Percentiles rank a stretch among this genome's conserved stretches.
These are phyloP conservation scores for Drosophila birchii DNA, from an alignment of 2,888 invertebrate genomes.

Conservation along the genomic window DNA sequence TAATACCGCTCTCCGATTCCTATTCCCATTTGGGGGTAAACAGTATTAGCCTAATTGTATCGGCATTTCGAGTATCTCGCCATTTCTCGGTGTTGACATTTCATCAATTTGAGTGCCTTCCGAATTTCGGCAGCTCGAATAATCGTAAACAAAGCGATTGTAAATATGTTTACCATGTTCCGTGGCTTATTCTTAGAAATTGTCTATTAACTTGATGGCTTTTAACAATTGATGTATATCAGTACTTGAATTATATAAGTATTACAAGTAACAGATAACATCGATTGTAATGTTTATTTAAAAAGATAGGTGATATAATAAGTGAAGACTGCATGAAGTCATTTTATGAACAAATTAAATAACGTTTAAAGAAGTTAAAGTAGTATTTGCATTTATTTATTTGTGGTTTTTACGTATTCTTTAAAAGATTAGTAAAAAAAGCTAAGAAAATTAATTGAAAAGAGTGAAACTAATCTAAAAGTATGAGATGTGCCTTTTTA, in stretches of 20 bases:
- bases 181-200: background rate
- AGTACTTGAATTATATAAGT: background rate
- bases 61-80: slow-evolving; percentile 23
- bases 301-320: too few relatives aligned
- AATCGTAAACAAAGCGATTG: slow-evolving; percentile 26
- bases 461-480: background rate
- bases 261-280: background rate
- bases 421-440: background rate
- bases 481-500: background rate
- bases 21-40: slow-evolving; percentile 24
- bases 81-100: slow-evolving; percentile 37
- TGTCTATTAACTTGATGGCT: slow-evolving; percentile 1
- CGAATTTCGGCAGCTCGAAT: slow-evolving; percentile 21
- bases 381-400: background rate
- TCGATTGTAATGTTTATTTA: background rate
- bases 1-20: slow-evolving; percentile 14
- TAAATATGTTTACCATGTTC: slow-evolving; percentile 3
- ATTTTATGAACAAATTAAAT: background rate
- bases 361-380: too few relatives aligned
- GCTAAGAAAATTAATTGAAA: background rate
- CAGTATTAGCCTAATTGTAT: slow-evolving; percentile 46
- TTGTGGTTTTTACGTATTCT: background rate
- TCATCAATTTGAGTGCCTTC: slow-evolving; percentile 31
- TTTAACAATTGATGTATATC: background rate
- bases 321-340: background rate